Evolutionary conservation across 2,797 vertebrate species (phyloP), one percentile per base, ranked within the genome.

Genomic region (Danio aesculapii): DNA sequence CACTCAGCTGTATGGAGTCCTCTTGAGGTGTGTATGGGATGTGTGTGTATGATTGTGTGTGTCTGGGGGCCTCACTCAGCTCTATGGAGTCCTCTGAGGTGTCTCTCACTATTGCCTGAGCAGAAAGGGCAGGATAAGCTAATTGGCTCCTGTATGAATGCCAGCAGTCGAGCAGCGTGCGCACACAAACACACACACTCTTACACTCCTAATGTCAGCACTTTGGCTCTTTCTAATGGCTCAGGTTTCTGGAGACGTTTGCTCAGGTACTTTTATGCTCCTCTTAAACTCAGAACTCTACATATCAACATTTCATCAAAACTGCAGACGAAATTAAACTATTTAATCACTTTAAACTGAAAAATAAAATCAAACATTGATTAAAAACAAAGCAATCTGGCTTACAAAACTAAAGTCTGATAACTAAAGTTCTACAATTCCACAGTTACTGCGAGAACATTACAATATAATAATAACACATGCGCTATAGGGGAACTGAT

Each of bases 61-160:
- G 88, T 91, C 92, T 90, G 1, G 86, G 90, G 92, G 93, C 91
- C 90, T 90, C 90, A 87, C 80, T 64, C 90, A 91, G 91, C 90
- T 92, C 90, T 61, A 83, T 88, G 68, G 83, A 92, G 89, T 88
- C 91, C 90, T 90, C 88, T 74, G 81, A 84, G 81, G 83, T 86
- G 81, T 86, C 86, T 79, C 71, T 53, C 53, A 43, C 84, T 68
- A 87, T 79, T 86, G 90, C 91, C 90, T 91, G 86, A 86, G 85
- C 90, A 91, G 88, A 91, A 92, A 81, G 55, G 86, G 86, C 82
- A 70, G 85, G 91, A 88, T 84, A 89, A 46, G 41, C 90, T 94
- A 94, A 95, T 94, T 94, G 93, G 92, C 88, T 90, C 90, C 90
- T 90, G 89, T 89, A 92, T 92, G 91, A 93, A 91, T 87, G 77